phyloP scores from a whole-genome alignment of 1,140 invertebrate genomes.

The Phortica variegata region DNA sequence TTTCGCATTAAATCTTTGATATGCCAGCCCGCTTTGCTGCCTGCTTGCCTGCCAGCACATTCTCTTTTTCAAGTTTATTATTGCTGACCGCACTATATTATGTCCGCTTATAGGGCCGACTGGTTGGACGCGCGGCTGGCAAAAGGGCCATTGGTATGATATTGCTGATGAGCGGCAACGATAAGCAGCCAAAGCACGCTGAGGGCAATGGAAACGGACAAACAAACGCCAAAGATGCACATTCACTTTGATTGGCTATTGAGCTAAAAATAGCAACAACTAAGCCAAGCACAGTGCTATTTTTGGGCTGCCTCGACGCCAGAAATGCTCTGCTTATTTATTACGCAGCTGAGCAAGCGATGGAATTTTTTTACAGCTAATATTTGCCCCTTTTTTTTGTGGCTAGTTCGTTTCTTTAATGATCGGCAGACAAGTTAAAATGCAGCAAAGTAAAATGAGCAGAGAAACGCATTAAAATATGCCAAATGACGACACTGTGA shows the following conservation, averaged over 20 bases:
- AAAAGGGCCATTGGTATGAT: constrained; percentile 28
- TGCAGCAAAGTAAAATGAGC: no score
- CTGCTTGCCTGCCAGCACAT: constrained; percentile 20
- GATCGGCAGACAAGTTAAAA: constrained; percentile 4
- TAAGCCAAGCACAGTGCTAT: constrained; percentile 3
- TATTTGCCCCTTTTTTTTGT: constrained; percentile 12
- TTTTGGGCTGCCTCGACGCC: background rate
- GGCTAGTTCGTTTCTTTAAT: constrained; percentile 10
- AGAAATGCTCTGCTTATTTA: no score
- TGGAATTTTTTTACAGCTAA: constrained; percentile 28
- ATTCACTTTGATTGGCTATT: constrained; percentile 23
- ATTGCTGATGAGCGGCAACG: constrained; percentile 4
- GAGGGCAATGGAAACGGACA: no score
- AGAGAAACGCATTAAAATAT: constrained; percentile 39
- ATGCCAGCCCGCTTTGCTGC: constrained; percentile 5
- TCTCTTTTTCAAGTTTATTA: constrained; percentile 22
- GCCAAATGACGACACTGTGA: constrained; percentile 44
- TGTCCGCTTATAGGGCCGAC: no score
- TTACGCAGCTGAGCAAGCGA: constrained; percentile 24
- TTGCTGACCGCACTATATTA: no score
- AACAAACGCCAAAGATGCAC: no score
- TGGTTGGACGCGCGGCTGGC: no score
- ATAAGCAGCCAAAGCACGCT: no score
- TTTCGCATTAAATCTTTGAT: constrained; percentile 21
- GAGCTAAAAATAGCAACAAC: constrained; percentile 37